Conservation (phyloP, 1,140 invertebrate species). For the Tetramorium alpestre region DNA sequence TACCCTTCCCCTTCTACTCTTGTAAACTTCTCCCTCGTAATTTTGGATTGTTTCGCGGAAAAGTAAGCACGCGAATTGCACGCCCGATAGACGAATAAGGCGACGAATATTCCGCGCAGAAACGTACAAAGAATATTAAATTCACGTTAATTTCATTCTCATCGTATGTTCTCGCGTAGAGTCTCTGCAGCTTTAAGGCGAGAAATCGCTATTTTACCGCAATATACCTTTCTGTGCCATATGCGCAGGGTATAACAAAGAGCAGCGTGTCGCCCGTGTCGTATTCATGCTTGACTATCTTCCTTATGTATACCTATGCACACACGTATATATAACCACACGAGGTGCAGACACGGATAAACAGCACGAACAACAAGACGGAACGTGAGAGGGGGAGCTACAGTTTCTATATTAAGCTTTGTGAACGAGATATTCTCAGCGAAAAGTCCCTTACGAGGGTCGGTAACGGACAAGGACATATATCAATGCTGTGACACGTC, state of each 20-base stretch:
- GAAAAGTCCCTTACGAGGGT: slow-evolving; percentile 33
- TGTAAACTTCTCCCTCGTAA: not conserved
- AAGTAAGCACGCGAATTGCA: not conserved
- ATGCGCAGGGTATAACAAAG: not conserved
- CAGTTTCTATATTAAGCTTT: slow-evolving; percentile 53
- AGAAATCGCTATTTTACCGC: slow-evolving; percentile 17
- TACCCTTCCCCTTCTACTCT: not conserved
- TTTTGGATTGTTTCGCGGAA: slow-evolving; percentile 10
- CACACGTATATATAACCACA: not conserved
- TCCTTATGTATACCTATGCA: not conserved
- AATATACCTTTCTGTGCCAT: not conserved
- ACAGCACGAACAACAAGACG: slow-evolving; percentile 58
- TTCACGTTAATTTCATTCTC: slow-evolving; percentile 30
- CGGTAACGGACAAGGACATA: slow-evolving; percentile 31
- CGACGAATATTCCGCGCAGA: not conserved
- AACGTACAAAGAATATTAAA: not conserved
- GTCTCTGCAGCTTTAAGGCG: not conserved
- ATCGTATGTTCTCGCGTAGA: not conserved
- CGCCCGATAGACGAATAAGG: not conserved
- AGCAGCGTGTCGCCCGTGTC: not conserved
- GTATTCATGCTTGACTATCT: slow-evolving; percentile 44
- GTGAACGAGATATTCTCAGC: slow-evolving; percentile 61
- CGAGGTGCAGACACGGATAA: slow-evolving; percentile 27
- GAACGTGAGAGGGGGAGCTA: not conserved
- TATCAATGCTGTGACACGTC: slow-evolving; percentile 53